phyloP scores from a whole-genome alignment of 2,113 vertebrate species.

The Chionodraco myersi region DNA sequence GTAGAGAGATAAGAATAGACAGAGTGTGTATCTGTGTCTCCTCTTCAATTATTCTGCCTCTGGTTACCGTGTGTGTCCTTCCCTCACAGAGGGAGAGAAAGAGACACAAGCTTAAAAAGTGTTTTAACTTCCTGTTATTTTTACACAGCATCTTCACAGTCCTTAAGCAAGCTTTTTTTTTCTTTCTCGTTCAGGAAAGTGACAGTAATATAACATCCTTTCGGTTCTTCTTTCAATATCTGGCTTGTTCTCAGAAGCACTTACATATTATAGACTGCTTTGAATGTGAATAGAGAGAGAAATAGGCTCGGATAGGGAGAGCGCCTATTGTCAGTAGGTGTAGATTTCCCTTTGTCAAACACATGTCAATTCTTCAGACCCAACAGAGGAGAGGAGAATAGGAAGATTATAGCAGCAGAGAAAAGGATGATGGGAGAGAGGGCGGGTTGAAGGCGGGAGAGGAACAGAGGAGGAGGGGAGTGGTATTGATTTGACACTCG shows the following conservation, averaged over 20 bases:
- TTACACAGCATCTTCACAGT: slow-evolving; percentile 58
- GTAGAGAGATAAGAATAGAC: slow-evolving; percentile 45
- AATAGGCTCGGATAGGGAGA: slow-evolving; percentile 46
- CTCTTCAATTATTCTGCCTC: slow-evolving; percentile 49
- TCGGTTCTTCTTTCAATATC: slow-evolving; percentile 65
- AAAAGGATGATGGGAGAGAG: slow-evolving; percentile 58
- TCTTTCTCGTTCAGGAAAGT: slow-evolving; percentile 67
- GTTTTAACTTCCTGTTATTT: slow-evolving; percentile 67
- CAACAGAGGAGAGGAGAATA: slow-evolving; percentile 74
- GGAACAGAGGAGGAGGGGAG: slow-evolving; percentile 58
- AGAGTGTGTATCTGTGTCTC: slow-evolving; percentile 36
- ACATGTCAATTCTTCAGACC: slow-evolving; percentile 76
- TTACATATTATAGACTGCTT: slow-evolving; percentile 74
- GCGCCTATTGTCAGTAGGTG: slow-evolving; percentile 70
- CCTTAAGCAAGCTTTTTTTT: slow-evolving; percentile 29
- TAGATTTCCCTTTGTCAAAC: slow-evolving; percentile 81
- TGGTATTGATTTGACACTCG: slow-evolving; percentile 81
- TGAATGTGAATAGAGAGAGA: slow-evolving; percentile 74
- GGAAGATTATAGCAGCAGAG: slow-evolving; percentile 73
- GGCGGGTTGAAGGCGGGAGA: slow-evolving; percentile 44
- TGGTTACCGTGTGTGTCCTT: slow-evolving; percentile 29
- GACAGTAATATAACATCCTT: slow-evolving; percentile 55
- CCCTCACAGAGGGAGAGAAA: slow-evolving; percentile 18
- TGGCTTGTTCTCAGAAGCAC: slow-evolving; percentile 65
- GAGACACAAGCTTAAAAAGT: slow-evolving; percentile 24